Conservation (phyloP, 2,888 invertebrate genomes). For the Marronus borbonicus region DNA sequence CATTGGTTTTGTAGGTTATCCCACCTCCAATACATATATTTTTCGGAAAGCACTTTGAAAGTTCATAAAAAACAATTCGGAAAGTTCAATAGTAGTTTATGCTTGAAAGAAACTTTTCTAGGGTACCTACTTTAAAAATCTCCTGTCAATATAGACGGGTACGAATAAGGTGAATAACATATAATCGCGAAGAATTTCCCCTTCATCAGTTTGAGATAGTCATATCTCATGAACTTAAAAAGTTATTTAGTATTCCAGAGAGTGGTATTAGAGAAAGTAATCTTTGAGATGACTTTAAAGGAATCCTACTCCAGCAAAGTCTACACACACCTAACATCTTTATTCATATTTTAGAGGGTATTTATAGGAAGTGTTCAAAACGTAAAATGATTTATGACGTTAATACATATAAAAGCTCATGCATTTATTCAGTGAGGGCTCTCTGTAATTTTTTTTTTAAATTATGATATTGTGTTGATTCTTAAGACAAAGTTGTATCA, state of each 20-base stretch:
- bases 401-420: too few species aligned
- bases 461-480: too few species aligned
- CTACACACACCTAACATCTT: too few species aligned
- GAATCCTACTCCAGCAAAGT: too few species aligned
- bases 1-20: conserved; percentile 1
- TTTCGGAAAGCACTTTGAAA: conserved; percentile 34
- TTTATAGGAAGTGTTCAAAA: too few species aligned
- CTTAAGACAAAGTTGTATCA: too few species aligned
- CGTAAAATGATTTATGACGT: too few species aligned
- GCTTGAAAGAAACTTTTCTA: conserved; percentile 32
- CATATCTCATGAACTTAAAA: conserved; percentile 26
- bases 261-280: neutral
- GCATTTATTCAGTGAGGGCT: too few species aligned
- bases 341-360: too few species aligned
- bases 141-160: conserved; percentile 35
- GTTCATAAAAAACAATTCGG: conserved; percentile 44
- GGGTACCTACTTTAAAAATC: conserved; percentile 36
- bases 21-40: conserved; percentile 11
- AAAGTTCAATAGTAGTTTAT: conserved; percentile 42
- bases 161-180: conserved; percentile 44
- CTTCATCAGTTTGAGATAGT: conserved; percentile 24
- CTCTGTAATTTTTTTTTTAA: too few species aligned
- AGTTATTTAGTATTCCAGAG: conserved; percentile 17
- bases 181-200: conserved; percentile 37
- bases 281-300: neutral